Base-by-base conservation (phyloP, 1,140 invertebrate species). In the Lucilia cuprina region DNA sequence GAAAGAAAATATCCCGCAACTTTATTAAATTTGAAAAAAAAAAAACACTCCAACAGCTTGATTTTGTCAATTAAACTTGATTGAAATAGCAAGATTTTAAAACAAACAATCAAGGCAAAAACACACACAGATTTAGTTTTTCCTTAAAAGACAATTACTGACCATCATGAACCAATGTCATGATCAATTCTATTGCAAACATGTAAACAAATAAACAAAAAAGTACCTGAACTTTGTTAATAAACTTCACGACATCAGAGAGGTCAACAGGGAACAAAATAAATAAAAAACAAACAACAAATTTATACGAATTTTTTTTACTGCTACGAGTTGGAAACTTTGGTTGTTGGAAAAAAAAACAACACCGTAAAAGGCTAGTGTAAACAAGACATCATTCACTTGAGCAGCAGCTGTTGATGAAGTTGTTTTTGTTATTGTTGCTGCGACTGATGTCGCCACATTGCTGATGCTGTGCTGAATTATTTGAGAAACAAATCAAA, bases 401-500 rank as follows among this genome's bases (percentile, higher is more conserved):
- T 49, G 35, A 49, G 41, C 77, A 49, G 77, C 41, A 21, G 35
- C 14, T 80, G 77, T 12, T 80, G 77, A 80, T 49, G 77, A 21
- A 47, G 77, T 21, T 49, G 77, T 49, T 21, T 41, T 80, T 49
- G 35, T 49, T 49, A n/a, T 12, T 80, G 77, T 21, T 80, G 41
- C 30, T 80, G 77, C 41, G 25, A 35, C 34, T 77, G 30, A 17
- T n/a, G 74, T 34, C 17, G 30, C 41, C 10, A 41, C 10, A 5
- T 30, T 75, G 74, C 21, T 34, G 74, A 34, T 41, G 74, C 35
- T 77, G 74, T 77, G 14, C 14, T 12, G 35, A 77, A 77, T n/a
- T 80, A 49, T 80, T 80, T 80, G 77, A n/a, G 77, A 80, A 80
- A 80, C 77, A 80, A 80, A 80, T 80, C 41, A 80, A 80, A 80